Evolutionary conservation across 1,140 invertebrate species (phyloP).

Genomic region (Leptopilina boulardi): DNA sequence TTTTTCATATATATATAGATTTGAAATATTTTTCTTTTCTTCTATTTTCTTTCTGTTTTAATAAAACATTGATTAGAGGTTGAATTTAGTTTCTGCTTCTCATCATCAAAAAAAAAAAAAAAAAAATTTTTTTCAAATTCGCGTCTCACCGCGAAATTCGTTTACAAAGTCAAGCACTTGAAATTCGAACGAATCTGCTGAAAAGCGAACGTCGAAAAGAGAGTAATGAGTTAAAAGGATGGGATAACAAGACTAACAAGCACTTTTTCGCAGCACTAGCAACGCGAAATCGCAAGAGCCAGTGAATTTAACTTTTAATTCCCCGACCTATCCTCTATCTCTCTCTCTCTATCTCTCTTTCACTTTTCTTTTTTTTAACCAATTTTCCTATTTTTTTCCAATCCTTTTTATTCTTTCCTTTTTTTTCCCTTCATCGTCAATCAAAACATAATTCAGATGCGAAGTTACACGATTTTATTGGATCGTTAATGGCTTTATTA

Average conservation of each 20-base stretch:
- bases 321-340: neutral
- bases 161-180: conserved; percentile 37
- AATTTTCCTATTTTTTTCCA: too few relatives aligned
- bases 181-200: conserved; percentile 26
- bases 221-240: conserved; percentile 30
- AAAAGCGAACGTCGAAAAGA: conserved; percentile 28
- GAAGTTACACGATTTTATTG: conserved; percentile 17
- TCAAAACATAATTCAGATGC: conserved; percentile 14
- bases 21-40: neutral
- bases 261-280: conserved; percentile 4
- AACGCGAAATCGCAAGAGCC: neutral
- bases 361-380: too few relatives aligned
- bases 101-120: conserved; percentile 28
- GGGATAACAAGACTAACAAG: conserved; percentile 25
- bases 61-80: conserved; percentile 62
- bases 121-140: conserved; percentile 20
- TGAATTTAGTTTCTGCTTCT: conserved; percentile 27
- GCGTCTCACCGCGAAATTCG: conserved; percentile 36
- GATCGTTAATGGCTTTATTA: conserved; percentile 9
- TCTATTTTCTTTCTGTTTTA: conserved; percentile 45
- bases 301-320: conserved; percentile 9
- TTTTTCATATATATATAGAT: neutral
- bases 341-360: too few relatives aligned
- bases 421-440: neutral
- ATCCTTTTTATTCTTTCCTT: too few relatives aligned